A percentile compares a stretch with the other conserved stretches of the same genome.
Conservation (phyloP, 2,797 vertebrate species). For the Falco columbarius region DNA sequence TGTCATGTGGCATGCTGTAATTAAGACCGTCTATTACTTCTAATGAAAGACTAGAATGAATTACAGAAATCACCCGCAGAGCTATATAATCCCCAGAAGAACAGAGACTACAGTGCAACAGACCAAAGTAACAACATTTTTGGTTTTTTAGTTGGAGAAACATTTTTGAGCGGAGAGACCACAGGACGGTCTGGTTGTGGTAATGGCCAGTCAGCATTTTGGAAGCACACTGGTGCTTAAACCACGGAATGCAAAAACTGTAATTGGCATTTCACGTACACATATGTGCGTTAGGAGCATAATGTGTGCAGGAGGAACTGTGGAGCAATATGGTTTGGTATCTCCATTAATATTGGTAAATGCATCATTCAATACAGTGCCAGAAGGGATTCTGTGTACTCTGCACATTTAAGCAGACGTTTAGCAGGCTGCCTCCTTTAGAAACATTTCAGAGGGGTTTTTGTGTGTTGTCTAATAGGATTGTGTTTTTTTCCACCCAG, state of each 20-base stretch:
- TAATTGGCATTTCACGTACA: constrained; percentile 10
- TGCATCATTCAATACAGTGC: constrained; percentile 23
- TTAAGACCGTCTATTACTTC: constrained; percentile 69
- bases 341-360: constrained; percentile 58
- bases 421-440: constrained; percentile 47
- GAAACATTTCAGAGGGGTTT: constrained; percentile 41
- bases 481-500: neutral
- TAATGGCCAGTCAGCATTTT: constrained; percentile 10
- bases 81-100: constrained; percentile 52
- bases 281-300: neutral
- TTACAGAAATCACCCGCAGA: constrained; percentile 66
- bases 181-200: neutral
- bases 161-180: neutral
- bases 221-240: neutral
- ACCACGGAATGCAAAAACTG: neutral
- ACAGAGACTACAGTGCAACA: constrained; percentile 35
- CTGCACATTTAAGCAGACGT: constrained; percentile 40
- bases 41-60: constrained; percentile 67
- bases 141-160: neutral
- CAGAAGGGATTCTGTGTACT: constrained; percentile 54
- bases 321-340: constrained; percentile 50
- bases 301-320: constrained; percentile 40
- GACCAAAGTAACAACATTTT: constrained; percentile 32
- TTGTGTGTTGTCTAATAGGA: constrained; percentile 45
- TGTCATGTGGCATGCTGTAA: constrained; percentile 69